phyloP scores from a whole-genome alignment of 64 coral and sea anemone genomes.

The Anthopleura sola region DNA sequence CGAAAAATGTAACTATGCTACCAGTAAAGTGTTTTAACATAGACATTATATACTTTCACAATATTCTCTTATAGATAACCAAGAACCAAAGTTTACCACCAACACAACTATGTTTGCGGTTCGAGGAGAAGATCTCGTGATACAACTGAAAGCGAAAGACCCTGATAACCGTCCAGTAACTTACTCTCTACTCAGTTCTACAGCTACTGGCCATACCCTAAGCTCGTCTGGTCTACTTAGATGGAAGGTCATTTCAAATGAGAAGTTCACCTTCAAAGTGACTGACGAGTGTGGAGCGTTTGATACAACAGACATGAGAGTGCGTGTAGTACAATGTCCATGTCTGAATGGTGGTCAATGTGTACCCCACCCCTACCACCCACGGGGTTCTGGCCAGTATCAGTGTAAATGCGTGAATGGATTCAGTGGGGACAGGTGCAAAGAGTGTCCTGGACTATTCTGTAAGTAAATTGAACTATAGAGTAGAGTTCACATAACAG shows the following conservation, averaged over 20 bases:
- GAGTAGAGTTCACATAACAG: too few species aligned
- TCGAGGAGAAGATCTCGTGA: slow-evolving; percentile 2
- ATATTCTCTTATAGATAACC: neutral
- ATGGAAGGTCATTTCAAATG: neutral
- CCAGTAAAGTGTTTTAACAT: too few species aligned
- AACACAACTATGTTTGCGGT: neutral
- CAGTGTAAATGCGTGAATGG: slow-evolving; percentile 17
- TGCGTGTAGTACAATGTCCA: slow-evolving; percentile 8
- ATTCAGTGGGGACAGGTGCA: slow-evolving; percentile 28
- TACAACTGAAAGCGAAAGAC: slow-evolving; percentile 12
- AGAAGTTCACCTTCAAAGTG: slow-evolving; percentile 13
- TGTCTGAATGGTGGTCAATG: slow-evolving; percentile 45
- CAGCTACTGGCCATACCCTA: neutral
- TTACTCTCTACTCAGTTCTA: slow-evolving; percentile 2
- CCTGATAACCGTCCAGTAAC: slow-evolving; percentile 28
- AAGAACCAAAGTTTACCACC: neutral
- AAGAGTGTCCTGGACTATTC: neutral
- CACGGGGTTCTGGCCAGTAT: slow-evolving; percentile 44
- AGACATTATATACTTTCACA: too few species aligned
- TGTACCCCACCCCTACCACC: slow-evolving; percentile 22
- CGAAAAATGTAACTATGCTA: too few species aligned
- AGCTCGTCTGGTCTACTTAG: slow-evolving; percentile 8
- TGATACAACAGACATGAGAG: neutral
- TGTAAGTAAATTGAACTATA: slow-evolving; percentile 2
- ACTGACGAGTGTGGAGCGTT: slow-evolving; percentile 15